phyloP scores from a whole-genome alignment of 2,797 vertebrate species.

The Rhyacichthys aspro region DNA sequence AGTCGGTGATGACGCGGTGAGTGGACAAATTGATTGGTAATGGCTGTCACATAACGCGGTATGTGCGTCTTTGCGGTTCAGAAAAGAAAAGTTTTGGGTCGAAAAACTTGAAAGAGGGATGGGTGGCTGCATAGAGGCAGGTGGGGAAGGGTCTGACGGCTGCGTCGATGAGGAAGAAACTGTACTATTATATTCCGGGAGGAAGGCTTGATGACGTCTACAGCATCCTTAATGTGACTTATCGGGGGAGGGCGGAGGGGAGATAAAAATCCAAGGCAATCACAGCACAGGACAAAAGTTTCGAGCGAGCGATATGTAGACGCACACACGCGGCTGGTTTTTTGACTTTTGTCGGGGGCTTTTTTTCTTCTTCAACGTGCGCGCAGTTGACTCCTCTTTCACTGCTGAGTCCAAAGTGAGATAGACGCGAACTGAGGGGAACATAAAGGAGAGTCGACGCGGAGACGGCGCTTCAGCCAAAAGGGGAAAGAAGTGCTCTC shows the following conservation, averaged over 20 bases:
- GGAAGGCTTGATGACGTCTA: slow-evolving; percentile 98
- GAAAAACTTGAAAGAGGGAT: slow-evolving; percentile 72
- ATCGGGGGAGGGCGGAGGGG: slow-evolving; percentile 75
- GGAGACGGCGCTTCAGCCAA: slow-evolving; percentile 76
- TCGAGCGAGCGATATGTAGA: slow-evolving; percentile 86
- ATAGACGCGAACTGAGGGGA: slow-evolving; percentile 80
- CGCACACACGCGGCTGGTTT: slow-evolving; percentile 67
- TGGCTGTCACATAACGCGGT: slow-evolving; percentile 44
- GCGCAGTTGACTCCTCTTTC: slow-evolving; percentile 6
- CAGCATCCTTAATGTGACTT: slow-evolving; percentile 97
- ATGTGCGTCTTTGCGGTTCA: slow-evolving; percentile 50
- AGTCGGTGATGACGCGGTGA: slow-evolving; percentile 39
- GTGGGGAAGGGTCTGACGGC: slow-evolving; percentile 84
- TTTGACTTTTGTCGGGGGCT: slow-evolving; percentile 3
- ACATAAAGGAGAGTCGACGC: slow-evolving; percentile 78
- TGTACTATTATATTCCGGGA: slow-evolving; percentile 96
- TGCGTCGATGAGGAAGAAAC: slow-evolving; percentile 91
- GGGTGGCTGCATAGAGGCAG: slow-evolving; percentile 17
- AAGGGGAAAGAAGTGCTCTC: slow-evolving; percentile 73
- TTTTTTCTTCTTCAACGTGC: slow-evolving; percentile 4
- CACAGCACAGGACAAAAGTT: slow-evolving; percentile 90
- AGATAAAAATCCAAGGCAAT: slow-evolving; percentile 96
- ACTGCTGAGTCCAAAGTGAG: slow-evolving; percentile 73
- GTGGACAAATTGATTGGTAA: slow-evolving; percentile 32
- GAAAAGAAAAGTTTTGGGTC: slow-evolving; percentile 68